Base-by-base conservation (phyloP, 2,888 invertebrate genomes). In the Napeogenes inachia region DNA sequence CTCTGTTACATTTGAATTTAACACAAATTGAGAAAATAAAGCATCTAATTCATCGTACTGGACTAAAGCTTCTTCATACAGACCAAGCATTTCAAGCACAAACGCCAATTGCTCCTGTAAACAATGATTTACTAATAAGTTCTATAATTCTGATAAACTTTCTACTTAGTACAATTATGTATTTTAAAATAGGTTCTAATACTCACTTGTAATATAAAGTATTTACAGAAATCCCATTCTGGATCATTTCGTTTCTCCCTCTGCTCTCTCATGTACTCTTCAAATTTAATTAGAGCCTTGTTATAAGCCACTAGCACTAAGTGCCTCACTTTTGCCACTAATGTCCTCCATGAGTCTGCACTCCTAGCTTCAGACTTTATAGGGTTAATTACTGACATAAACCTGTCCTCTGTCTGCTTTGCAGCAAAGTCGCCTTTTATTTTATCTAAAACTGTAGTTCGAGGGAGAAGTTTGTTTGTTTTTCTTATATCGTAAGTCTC, bases 1-100 rank as follows among this genome's bases (percentile, higher is more conserved):
- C 75, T 96, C 97, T 66, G 96, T 95, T 69, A 96, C 93, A 76
- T 96, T 95, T n/a, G 97, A 96, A 88, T 98, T 98, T 70, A 97
- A 94, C 61, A 99, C 95, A 88, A 98, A 98, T 89, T 99, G 98
- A 2, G 98, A 97, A 84, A 99, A 98, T 71, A 99, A 92, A 57
- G 98, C 98, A 89, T 99, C 98, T 76, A 99, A 91, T 87, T 99
- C 99, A 81, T 99, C 99, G 82, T 98, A 99, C 79, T 99, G 99
- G 61, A 99, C 96, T 71, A 99, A 89, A 13, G 98, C 97, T 88
- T 99, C 98, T 71, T 98, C 97, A 77, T 96, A 95, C 68, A 99
- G 91, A 62, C 97, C 97, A 70, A 99, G 89, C 95, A 98, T 98
- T 92, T 98, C 97, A 75, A 98, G 92, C 69, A 97, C 96, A 86